Evolutionary conservation across 2,113 vertebrate genomes (phyloP), one percentile per base, ranked within the genome.

Genomic region (Callionymus lyra): DNA sequence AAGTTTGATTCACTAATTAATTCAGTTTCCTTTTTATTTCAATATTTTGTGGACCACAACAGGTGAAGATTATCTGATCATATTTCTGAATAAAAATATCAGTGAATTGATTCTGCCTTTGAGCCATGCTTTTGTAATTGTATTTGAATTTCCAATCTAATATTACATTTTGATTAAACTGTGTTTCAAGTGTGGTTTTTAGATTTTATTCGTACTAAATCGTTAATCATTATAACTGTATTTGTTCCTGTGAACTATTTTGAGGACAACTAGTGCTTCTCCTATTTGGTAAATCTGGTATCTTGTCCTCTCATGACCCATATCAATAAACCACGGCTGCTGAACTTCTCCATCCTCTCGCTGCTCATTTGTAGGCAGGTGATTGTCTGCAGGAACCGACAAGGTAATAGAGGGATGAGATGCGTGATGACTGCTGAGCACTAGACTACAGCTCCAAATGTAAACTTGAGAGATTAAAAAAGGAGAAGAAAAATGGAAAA

Each of bases 301-400:
- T 44, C 54, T 39, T 44, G 16, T 47, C 42, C 47, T 53, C 49
- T 52, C 40, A 21, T 49, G 56, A 65, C 50, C 68, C 42, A 33
- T 44, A 49, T 66, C 36, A 51, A 36, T 50, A 60, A 54, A 63
- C 47, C 48, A 46, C 66, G 63, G 67, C 58, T 61, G 60, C 47
- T 65, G 50, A 60, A 63, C 51, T 59, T 39, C 27, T 58, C 34
- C 43, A 49, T 45, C 47, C 31, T 52, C 58, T 16, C 9, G 38
- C 45, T 34, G 14, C 72, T 76, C 72, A 76, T 76, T 63, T 70
- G 68, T 50, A 76, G 70, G 68, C 68, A 62, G 51, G 48, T 58
- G 58, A 39, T 63, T 40, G 44, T 63, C 48, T 44, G 34, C 39
- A 37, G 54, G 10, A 31, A 37, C 65, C 44, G 50, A 70, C 64